These are phyloP conservation scores for Aspidapion aeneum DNA, from an alignment of 2,888 invertebrate genomes.

Conservation along the genomic window DNA sequence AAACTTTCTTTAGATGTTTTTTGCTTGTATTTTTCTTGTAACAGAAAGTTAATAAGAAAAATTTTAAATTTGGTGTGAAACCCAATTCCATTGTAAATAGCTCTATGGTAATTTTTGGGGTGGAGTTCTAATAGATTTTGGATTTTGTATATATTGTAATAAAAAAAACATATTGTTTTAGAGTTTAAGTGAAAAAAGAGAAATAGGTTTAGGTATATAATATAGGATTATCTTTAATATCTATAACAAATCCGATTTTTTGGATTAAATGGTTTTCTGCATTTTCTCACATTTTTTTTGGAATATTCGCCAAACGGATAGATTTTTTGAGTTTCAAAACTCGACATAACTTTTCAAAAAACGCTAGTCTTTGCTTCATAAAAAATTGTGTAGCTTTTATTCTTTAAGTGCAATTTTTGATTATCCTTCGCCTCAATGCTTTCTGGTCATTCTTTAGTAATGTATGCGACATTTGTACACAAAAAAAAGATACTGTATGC, in stretches of 20 bases:
- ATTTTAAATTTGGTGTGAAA: too few species aligned
- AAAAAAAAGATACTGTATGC: too few species aligned
- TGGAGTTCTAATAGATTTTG: neutral
- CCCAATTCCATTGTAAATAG: too few species aligned
- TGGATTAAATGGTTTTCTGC: neutral
- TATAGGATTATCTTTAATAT: constrained; percentile 6
- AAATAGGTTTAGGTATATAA: constrained; percentile 26
- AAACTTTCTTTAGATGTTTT: too few species aligned
- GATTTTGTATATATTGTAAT: neutral
- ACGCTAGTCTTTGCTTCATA: neutral
- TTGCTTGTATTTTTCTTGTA: too few species aligned
- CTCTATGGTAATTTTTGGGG: neutral
- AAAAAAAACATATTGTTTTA: constrained; percentile 10
- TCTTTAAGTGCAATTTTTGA: neutral
- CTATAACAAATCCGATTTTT: neutral
- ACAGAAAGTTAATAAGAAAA: too few species aligned
- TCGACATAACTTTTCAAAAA: constrained; percentile 18
- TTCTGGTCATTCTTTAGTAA: too few species aligned
- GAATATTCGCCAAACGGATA: neutral
- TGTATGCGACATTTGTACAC: too few species aligned
- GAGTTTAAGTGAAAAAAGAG: constrained; percentile 11
- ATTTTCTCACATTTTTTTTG: neutral
- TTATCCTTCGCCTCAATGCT: neutral
- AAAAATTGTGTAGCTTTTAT: neutral
- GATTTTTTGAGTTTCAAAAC: neutral